These are phyloP conservation scores for Chalcis sispes DNA, from an alignment of 2,888 invertebrate species.

Conservation along the genomic window DNA sequence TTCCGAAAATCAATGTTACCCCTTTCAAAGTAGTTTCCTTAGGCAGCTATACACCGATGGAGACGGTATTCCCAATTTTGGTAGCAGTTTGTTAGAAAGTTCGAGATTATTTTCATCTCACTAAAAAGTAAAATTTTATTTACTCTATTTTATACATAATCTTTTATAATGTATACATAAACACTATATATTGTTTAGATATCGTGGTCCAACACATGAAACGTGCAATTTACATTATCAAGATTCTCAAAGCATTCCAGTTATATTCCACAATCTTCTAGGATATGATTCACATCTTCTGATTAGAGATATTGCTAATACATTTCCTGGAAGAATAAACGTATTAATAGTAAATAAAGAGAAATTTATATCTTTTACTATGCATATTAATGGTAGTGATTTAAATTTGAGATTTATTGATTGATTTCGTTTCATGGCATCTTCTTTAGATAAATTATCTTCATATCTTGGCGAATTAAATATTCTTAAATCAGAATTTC, in stretches of 20 bases:
- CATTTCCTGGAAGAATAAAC: background rate
- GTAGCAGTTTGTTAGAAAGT: background rate
- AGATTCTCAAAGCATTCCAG: constrained; percentile 63
- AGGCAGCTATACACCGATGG: too few relatives aligned
- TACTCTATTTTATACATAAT: background rate
- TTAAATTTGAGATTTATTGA: background rate
- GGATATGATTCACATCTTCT: constrained; percentile 61
- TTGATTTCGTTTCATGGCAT: background rate
- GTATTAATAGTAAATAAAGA: background rate
- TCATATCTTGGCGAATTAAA: background rate
- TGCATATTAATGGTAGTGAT: background rate
- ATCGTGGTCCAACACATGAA: constrained; percentile 55
- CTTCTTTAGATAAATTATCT: background rate
- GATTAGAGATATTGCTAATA: constrained; percentile 60
- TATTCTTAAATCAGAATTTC: background rate
- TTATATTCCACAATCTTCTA: constrained; percentile 67
- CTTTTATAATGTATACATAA: background rate
- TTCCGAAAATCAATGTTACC: too few relatives aligned
- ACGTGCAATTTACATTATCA: constrained; percentile 67
- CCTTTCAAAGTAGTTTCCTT: too few relatives aligned
- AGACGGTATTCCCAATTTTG: too few relatives aligned
- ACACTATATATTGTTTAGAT: background rate
- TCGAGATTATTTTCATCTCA: constrained; percentile 2
- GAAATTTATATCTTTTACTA: constrained; percentile 5
- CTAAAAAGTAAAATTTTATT: background rate